A percentile compares a stretch with the other conserved stretches of the same genome.
These are phyloP conservation scores for Clivina fossor DNA, from an alignment of 2,888 invertebrate genomes.

Conservation along the genomic window DNA sequence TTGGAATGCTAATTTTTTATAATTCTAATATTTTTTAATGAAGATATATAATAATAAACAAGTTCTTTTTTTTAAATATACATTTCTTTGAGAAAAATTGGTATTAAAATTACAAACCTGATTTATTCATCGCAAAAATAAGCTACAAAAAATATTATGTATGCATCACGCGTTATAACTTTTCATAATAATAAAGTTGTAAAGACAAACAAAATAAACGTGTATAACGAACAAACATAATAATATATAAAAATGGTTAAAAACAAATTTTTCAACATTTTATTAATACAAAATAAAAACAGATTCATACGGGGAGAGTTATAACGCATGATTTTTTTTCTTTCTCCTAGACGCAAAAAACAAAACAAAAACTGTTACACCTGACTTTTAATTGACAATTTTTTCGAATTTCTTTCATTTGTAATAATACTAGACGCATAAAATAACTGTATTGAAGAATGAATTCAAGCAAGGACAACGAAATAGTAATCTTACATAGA, in stretches of 20 bases:
- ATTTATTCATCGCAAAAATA: constrained; percentile 23
- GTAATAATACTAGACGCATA: background rate
- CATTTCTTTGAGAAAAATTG: constrained; percentile 25
- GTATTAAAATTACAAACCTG: constrained; percentile 26
- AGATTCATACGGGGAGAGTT: constrained; percentile 22
- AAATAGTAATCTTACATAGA: background rate
- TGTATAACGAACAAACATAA: background rate
- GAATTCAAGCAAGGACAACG: background rate
- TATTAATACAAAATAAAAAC: constrained; percentile 7
- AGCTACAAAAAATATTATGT: constrained; percentile 15
- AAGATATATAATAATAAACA: constrained; percentile 24
- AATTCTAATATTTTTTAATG: constrained; percentile 25
- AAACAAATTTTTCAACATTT: background rate
- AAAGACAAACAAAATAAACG: too few relatives aligned
- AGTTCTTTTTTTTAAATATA: constrained; percentile 22
- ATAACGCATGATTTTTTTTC: constrained; percentile 17
- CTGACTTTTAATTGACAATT: constrained; percentile 25
- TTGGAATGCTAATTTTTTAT: constrained; percentile 32
- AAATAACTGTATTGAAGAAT: background rate
- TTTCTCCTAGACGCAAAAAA: too few relatives aligned
- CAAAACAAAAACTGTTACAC: constrained; percentile 17
- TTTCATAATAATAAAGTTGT: too few relatives aligned
- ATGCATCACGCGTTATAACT: constrained; percentile 16
- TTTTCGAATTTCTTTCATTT: too few relatives aligned
- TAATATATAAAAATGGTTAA: background rate